Evolutionary conservation across 2,797 vertebrate species (phyloP).

Genomic region (Gambusia yucatana): DNA sequence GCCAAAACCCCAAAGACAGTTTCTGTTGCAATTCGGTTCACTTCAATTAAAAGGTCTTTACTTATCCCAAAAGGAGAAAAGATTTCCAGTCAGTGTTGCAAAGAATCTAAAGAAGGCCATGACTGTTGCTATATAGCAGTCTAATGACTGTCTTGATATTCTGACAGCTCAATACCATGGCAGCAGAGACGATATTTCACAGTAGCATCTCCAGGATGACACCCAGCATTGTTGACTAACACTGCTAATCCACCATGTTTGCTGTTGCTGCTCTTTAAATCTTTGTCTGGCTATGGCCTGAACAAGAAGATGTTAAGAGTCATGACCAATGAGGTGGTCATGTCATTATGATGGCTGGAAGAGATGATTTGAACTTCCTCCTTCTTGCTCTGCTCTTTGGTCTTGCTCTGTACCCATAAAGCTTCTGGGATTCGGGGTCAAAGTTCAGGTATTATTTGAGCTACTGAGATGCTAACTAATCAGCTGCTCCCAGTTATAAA

Average conservation of each 20-base stretch:
- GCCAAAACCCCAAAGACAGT: neutral
- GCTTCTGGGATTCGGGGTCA: neutral
- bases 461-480: neutral
- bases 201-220: neutral
- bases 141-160: neutral
- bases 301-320: too few relatives aligned
- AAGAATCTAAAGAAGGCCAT: neutral
- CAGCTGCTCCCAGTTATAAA: neutral
- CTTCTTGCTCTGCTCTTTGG: neutral
- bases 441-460: neutral
- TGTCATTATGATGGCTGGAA: too few relatives aligned
- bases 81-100: neutral
- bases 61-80: neutral
- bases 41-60: neutral
- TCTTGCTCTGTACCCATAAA: neutral
- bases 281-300: neutral
- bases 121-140: neutral
- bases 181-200: neutral
- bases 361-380: too few relatives aligned
- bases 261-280: neutral
- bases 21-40: neutral
- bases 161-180: neutral
- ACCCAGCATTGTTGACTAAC: neutral
- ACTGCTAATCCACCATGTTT: neutral
- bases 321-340: too few relatives aligned